Base-by-base conservation (phyloP, 2,888 invertebrate species). In the Ceratothoa steindachneri region DNA sequence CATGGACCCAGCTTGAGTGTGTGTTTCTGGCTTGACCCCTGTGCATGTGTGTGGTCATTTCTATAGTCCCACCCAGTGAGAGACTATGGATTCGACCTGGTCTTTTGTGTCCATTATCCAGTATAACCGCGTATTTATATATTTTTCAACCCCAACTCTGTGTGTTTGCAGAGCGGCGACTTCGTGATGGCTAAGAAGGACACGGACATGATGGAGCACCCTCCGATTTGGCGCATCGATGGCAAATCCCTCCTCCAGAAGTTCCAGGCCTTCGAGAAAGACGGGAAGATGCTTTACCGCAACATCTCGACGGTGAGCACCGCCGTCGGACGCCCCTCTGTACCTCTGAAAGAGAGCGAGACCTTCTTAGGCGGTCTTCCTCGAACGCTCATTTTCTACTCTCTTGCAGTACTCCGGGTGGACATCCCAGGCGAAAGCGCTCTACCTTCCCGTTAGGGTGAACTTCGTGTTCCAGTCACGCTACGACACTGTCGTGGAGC, bases 201-300 rank as follows among this genome's bases (percentile, higher is more conserved):
- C 85, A 84, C 93, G 80, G 88, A 88, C 75, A 89, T 91, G 83
- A 87, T 88, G 81, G 91, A 93, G 84, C 91, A 90, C 88, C 95
- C 94, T 5, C 89, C 91, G 4, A 90, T 96, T 82, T 96, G 95
- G 95, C 89, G 93, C 84, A 92, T 95, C 55, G 95, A 95, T 84
- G 92, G 90, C 60, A 89, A 89, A 82, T 88, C 88, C 77, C 86
- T 90, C 82, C 83, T 90, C 81, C 89, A 89, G 83, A 89, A 90
- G 82, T 90, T 88, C 84, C 88, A 89, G 81, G 87, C 89, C 41
- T 87, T 88, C 85, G 87, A 91, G 81, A 90, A 92, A 82, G 90
- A 91, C 83, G 93, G 93, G 74, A 89, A 90, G 85, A 90, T 90
- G 75, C 87, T 93, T 74, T 94, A 94, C 83, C 89, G 90, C 83